These are phyloP conservation scores for Microchrysa polita DNA, from an alignment of 2,888 invertebrate species.

Conservation along the genomic window DNA sequence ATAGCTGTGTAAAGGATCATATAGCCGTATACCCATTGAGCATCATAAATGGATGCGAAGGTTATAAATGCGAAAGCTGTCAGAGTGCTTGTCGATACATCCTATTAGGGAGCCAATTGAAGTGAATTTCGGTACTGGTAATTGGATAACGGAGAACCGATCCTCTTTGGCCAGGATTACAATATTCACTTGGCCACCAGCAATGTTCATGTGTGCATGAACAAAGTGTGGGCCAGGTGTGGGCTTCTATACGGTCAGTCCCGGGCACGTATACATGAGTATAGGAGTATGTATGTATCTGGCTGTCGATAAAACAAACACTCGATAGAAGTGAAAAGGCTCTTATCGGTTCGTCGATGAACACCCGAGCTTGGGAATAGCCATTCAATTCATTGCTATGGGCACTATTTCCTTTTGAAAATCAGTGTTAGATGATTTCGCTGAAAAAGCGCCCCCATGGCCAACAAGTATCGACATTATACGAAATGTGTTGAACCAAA, in stretches of 20 bases:
- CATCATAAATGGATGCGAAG: neutral
- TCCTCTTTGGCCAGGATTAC: conserved; percentile 9
- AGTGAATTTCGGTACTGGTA: conserved; percentile 13
- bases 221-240: too few relatives aligned
- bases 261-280: too few relatives aligned
- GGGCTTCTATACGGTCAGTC: too few relatives aligned
- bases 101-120: conserved; percentile 11
- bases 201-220: too few relatives aligned
- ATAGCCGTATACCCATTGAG: neutral
- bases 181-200: neutral
- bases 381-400: neutral
- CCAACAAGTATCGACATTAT: too few relatives aligned
- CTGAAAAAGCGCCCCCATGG: neutral
- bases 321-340: neutral
- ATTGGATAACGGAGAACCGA: conserved; percentile 1
- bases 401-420: neutral
- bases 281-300: too few relatives aligned
- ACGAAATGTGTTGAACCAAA: too few relatives aligned
- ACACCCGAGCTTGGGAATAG: neutral
- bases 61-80: neutral
- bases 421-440: conserved; percentile 1
- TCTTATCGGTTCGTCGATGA: neutral
- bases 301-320: too few relatives aligned
- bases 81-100: conserved; percentile 3
- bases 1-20: neutral